Conservation (phyloP, 2,888 invertebrate species). For the Polyploca ridens region DNA sequence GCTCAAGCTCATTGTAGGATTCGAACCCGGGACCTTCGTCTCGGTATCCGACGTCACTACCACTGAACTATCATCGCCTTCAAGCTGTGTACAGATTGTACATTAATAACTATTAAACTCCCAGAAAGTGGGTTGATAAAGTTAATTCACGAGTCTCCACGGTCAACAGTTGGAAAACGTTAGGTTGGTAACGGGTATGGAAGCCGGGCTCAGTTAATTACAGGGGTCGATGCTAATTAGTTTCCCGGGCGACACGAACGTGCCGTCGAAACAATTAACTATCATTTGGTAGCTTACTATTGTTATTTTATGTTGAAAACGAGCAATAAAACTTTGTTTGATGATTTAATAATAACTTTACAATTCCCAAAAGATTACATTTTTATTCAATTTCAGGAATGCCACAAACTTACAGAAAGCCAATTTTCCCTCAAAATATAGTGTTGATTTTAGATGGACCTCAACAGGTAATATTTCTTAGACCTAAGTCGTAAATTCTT, state of each 20-base stretch:
- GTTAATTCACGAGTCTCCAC: constrained; percentile 6
- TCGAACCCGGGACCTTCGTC: too few species aligned
- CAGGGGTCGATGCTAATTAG: constrained; percentile 59
- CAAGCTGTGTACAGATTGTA: not conserved
- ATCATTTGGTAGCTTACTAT: constrained; percentile 27
- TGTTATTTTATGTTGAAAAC: constrained; percentile 13
- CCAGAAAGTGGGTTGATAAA: not conserved
- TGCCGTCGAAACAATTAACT: constrained; percentile 46
- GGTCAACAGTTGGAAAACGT: constrained; percentile 3
- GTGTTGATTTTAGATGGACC: not conserved
- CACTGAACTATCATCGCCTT: too few species aligned
- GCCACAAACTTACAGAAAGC: not conserved
- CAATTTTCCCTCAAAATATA: not conserved
- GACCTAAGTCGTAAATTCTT: constrained; percentile 2
- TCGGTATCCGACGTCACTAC: too few species aligned
- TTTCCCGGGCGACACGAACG: constrained; percentile 46
- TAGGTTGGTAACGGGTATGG: constrained; percentile 20
- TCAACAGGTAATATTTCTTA: not conserved
- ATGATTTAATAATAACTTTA: not conserved
- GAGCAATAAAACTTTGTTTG: not conserved
- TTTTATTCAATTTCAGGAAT: too few species aligned
- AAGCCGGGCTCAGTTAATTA: constrained; percentile 45
- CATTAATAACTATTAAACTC: constrained; percentile 1
- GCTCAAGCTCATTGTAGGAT: too few species aligned
- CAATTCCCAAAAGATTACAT: not conserved